Evolutionary conservation across 2,888 invertebrate species (phyloP).

Genomic region (Caenorhabditis sp.): DNA sequence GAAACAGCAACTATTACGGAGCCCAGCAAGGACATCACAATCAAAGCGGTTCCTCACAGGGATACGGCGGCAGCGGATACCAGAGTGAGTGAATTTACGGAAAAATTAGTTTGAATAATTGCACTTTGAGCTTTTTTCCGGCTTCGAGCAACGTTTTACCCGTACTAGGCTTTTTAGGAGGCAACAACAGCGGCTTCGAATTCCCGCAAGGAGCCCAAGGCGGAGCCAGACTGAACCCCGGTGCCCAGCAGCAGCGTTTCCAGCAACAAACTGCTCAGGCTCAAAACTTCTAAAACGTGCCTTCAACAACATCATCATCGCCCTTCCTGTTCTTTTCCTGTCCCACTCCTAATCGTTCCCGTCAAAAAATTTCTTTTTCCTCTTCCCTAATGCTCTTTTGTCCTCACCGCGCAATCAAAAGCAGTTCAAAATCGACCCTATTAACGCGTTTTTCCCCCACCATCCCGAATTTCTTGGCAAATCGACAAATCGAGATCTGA

Average conservation of each 20-base stretch:
- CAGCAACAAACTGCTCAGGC: slow-evolving; percentile 63
- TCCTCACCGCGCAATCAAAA: slow-evolving; percentile 4
- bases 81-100: slow-evolving; percentile 29
- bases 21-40: slow-evolving; percentile 53
- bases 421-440: slow-evolving; percentile 44
- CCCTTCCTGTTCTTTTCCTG: slow-evolving; percentile 49
- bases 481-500: slow-evolving; percentile 25
- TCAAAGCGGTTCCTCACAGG: slow-evolving; percentile 54
- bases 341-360: slow-evolving; percentile 57
- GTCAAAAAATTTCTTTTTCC: slow-evolving; percentile 56
- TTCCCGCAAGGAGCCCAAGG: slow-evolving; percentile 53
- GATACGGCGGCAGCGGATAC: slow-evolving; percentile 34
- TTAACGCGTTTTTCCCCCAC: slow-evolving; percentile 11
- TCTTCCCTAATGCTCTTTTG: slow-evolving; percentile 22
- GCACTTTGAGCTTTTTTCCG: background rate
- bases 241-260: slow-evolving; percentile 56
- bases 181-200: slow-evolving; percentile 59
- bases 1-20: slow-evolving; percentile 59
- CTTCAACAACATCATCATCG: slow-evolving; percentile 17
- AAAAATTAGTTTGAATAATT: background rate
- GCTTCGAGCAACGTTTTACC: background rate
- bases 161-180: slow-evolving; percentile 46
- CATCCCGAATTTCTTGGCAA: slow-evolving; percentile 31
- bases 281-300: slow-evolving; percentile 62
- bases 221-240: slow-evolving; percentile 55